Evolutionary conservation across 2,113 vertebrate genomes (phyloP).

Genomic region (Apteryx owenii): DNA sequence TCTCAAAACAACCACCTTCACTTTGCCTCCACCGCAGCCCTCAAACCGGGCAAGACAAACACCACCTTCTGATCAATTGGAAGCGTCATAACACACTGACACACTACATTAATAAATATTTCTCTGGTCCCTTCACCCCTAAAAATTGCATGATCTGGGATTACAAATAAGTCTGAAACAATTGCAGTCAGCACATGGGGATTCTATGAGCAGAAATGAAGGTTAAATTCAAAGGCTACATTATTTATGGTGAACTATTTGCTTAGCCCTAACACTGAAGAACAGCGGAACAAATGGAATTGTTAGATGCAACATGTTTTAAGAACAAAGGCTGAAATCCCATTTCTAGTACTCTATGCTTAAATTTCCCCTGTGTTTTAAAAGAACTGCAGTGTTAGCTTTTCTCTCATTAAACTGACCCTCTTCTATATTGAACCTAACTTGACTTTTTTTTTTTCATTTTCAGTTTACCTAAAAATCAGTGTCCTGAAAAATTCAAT

Average conservation of each 20-base stretch:
- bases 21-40: neutral
- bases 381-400: slow-evolving; percentile 24
- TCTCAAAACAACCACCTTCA: neutral
- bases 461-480: slow-evolving; percentile 18
- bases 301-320: slow-evolving; percentile 33
- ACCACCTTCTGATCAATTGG: neutral
- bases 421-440: neutral
- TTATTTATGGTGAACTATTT: slow-evolving; percentile 62
- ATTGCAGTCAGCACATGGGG: neutral
- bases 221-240: slow-evolving; percentile 56
- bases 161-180: slow-evolving; percentile 9
- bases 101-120: neutral
- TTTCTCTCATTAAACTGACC: slow-evolving; percentile 24
- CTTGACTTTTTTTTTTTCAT: neutral
- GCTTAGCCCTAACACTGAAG: slow-evolving; percentile 40
- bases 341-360: neutral
- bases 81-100: neutral
- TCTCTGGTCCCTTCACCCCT: neutral
- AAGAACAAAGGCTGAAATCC: slow-evolving; percentile 50
- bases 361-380: slow-evolving; percentile 67
- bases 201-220: slow-evolving; percentile 11
- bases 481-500: neutral
- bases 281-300: slow-evolving; percentile 58
- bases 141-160: neutral
- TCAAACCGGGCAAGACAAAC: neutral